phyloP scores from a whole-genome alignment of 2,113 vertebrate species.

The Lethenteron camtschaticum region DNA sequence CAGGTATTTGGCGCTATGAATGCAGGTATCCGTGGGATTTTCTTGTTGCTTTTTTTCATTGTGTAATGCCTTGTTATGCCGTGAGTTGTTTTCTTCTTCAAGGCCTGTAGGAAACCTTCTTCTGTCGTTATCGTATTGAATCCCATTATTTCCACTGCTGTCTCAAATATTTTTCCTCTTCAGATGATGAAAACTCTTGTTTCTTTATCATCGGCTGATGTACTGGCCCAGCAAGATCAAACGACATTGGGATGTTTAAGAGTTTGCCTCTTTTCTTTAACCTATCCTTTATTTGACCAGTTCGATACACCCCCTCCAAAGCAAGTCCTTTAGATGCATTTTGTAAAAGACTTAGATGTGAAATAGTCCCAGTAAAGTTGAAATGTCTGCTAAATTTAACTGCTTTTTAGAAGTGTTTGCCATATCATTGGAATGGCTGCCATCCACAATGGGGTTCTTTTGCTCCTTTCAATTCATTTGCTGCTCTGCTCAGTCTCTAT shows the following conservation, averaged over 20 bases:
- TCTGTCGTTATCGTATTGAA: conserved; percentile 11
- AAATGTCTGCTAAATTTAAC: conserved; percentile 7
- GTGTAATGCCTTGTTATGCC: neutral
- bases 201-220: conserved; percentile 10
- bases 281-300: neutral
- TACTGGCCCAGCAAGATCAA: conserved; percentile 13
- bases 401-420: conserved; percentile 11
- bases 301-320: conserved; percentile 23
- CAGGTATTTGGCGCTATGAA: conserved; percentile 15
- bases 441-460: neutral
- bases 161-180: conserved; percentile 17
- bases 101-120: neutral
- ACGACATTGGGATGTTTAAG: conserved; percentile 13
- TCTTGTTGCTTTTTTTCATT: neutral
- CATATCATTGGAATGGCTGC: neutral
- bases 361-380: conserved; percentile 8
- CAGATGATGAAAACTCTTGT: conserved; percentile 20
- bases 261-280: conserved; percentile 18
- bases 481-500: conserved; percentile 13
- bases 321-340: conserved; percentile 21
- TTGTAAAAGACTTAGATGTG: conserved; percentile 14
- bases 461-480: conserved; percentile 13
- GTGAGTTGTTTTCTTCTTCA: neutral
- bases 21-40: conserved; percentile 11
- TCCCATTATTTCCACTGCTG: conserved; percentile 16